Percentiles rank a stretch among this genome's conserved stretches.
Conservation (phyloP, 2,113 vertebrate genomes). For the Polypterus senegalus region DNA sequence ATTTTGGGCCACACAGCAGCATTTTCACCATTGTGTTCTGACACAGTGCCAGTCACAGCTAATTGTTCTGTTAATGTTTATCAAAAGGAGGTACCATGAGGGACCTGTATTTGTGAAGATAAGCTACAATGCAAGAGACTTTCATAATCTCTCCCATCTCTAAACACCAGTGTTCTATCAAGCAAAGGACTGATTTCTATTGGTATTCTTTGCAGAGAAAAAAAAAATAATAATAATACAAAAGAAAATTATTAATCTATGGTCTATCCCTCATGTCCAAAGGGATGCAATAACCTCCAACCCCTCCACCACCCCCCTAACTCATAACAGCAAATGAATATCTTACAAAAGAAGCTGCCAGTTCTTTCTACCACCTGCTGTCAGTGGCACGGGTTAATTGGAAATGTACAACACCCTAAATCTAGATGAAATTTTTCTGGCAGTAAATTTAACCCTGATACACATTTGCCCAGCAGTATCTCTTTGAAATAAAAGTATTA, state of each 20-base stretch:
- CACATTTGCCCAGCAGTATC: not conserved
- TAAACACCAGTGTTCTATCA: constrained; percentile 52
- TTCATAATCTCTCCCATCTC: constrained; percentile 62
- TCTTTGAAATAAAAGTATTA: not conserved
- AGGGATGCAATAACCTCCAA: constrained; percentile 60
- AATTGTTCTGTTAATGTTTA: constrained; percentile 80
- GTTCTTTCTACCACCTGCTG: constrained; percentile 66
- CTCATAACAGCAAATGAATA: constrained; percentile 63
- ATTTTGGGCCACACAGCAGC: constrained; percentile 53
- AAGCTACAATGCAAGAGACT: constrained; percentile 65
- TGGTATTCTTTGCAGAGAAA: constrained; percentile 28
- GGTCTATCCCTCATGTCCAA: constrained; percentile 61
- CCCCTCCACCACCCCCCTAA: constrained; percentile 30
- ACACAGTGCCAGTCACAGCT: constrained; percentile 65
- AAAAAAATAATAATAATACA: constrained; percentile 6
- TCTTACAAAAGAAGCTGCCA: constrained; percentile 61
- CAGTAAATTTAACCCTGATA: constrained; percentile 43
- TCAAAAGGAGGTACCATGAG: constrained; percentile 60
- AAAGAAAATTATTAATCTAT: constrained; percentile 44
- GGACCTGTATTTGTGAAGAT: constrained; percentile 74
- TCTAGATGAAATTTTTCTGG: constrained; percentile 56
- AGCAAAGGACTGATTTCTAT: constrained; percentile 56
- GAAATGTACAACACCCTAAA: constrained; percentile 17
- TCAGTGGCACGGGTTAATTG: constrained; percentile 60
- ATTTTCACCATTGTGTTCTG: constrained; percentile 57